Evolutionary conservation across 2,113 vertebrate genomes (phyloP).

Genomic region (Neolamprologus devosi): DNA sequence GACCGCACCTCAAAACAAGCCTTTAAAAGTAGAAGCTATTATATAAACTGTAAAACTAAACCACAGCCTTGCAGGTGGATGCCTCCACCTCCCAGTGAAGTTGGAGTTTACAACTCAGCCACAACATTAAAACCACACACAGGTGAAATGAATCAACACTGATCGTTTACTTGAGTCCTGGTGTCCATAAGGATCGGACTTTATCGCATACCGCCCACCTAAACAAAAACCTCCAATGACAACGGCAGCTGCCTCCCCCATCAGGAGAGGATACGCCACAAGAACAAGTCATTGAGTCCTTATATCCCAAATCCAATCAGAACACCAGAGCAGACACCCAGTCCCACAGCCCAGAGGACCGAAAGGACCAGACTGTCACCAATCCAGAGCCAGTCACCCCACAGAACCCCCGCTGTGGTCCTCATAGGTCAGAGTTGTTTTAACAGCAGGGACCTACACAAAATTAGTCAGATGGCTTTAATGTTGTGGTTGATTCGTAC

Average conservation of each 20-base stretch:
- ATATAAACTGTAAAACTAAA: neutral
- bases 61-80: fast-evolving
- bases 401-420: fast-evolving
- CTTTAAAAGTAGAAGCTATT: neutral
- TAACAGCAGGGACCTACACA: neutral
- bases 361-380: neutral
- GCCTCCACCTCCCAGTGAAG: neutral
- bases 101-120: neutral
- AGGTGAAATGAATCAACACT: fast-evolving
- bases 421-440: neutral
- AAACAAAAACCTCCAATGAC: fast-evolving
- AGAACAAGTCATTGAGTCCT: neutral
- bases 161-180: neutral
- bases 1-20: fast-evolving
- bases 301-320: neutral
- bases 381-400: neutral
- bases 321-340: neutral
- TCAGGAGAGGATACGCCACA: neutral
- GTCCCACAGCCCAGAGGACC: fast-evolving
- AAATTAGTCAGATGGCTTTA: neutral
- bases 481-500: neutral
- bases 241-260: neutral
- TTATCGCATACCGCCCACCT: neutral
- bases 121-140: neutral
- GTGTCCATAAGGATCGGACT: fast-evolving